Base-by-base conservation (phyloP, 2,797 vertebrate species). In the Moxostoma hubbsi region DNA sequence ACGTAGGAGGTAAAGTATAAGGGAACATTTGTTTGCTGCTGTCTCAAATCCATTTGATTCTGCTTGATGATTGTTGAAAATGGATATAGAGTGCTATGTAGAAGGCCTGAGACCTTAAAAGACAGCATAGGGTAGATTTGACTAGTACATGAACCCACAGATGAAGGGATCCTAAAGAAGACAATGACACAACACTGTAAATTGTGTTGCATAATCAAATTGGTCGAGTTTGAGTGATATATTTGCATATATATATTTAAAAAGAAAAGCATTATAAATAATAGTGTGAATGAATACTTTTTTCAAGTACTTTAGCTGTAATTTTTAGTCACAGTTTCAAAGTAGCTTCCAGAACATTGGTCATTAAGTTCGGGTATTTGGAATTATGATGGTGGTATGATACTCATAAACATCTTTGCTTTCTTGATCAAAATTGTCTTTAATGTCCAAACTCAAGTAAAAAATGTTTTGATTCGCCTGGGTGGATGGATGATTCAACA, bases 401-500 rank as follows among this genome's bases (percentile, higher is more conserved):
- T 16, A 18, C 2, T 62, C 18, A 18, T 54, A 9, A 16, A 65
- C 24, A 0, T 16, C 1, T 16, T 6, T 15, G 8, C 5, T 53
- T 24, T 46, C 16, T 9, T 5, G 18, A 24, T 24, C 2, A 5
- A 46, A 62, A 46, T n/a, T 4, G 1, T 36, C 43, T 36, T 65
- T 75, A 51, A 75, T 51, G 36, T 15, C 59, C 45, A 57, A 75
- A 57, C 73, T 65, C n/a, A 18, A 49, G 73, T 47, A 36, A 65
- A 47, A 65, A 65, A 47, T 11, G 58, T 1, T 7, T 50, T 0
- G 61, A 46, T 73, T 73, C 57, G 5, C 13, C 24, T 15, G n/a
- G 57, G 61, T 74, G 71, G 65, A 80, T 80, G 71, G 57, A 24
- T 59, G 16, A 57, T 59, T 67, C 58, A 16, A 67, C 65, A 46